These are phyloP conservation scores for Mustela erminea DNA, from an alignment of 2,797 vertebrate species.

Conservation along the genomic window DNA sequence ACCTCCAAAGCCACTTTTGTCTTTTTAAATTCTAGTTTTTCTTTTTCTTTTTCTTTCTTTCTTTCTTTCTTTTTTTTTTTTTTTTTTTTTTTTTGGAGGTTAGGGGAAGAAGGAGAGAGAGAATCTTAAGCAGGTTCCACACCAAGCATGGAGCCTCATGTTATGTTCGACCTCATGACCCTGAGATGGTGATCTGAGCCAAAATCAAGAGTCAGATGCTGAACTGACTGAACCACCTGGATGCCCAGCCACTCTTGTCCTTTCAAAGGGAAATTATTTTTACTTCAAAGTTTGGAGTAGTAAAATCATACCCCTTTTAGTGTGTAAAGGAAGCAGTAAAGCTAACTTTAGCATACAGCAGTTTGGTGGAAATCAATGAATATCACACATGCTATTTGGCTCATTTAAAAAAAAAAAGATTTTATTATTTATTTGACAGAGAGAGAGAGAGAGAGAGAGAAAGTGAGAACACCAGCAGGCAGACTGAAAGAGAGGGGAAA, in stretches of 20 bases:
- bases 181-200: background rate
- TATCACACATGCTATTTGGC: background rate
- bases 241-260: background rate
- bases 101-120: background rate
- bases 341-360: background rate
- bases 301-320: background rate
- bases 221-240: background rate
- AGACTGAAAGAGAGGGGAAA: too few relatives aligned
- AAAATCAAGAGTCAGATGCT: background rate
- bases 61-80: background rate
- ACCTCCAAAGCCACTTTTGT: background rate
- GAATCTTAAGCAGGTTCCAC: background rate
- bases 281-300: background rate
- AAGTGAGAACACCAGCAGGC: too few relatives aligned
- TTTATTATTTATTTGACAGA: too few relatives aligned
- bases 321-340: conserved; percentile 20
- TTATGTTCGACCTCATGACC: background rate
- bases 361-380: background rate
- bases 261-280: conserved; percentile 9
- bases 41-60: too few relatives aligned
- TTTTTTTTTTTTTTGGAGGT: background rate
- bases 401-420: too few relatives aligned
- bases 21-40: background rate
- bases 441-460: too few relatives aligned
- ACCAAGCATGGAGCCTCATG: background rate